These are phyloP conservation scores for Danio tinwini DNA, from an alignment of 2,797 vertebrate species.

Conservation along the genomic window DNA sequence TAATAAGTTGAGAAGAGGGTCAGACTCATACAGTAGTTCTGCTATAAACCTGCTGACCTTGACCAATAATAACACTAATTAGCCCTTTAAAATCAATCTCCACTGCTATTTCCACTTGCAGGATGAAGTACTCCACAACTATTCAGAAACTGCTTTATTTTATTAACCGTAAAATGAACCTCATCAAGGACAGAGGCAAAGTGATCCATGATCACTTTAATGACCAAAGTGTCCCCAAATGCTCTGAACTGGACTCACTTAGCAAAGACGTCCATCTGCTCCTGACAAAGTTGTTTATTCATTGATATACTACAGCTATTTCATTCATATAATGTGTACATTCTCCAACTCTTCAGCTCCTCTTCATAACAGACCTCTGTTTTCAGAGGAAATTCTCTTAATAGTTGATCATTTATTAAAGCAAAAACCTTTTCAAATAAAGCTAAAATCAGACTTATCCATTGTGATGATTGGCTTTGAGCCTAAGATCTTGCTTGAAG, in stretches of 20 bases:
- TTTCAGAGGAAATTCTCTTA: slow-evolving; percentile 53
- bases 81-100: slow-evolving; percentile 62
- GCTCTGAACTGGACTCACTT: slow-evolving; percentile 40
- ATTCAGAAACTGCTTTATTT: slow-evolving; percentile 66
- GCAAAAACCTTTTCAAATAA: slow-evolving; percentile 47
- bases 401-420: slow-evolving; percentile 47
- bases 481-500: slow-evolving; percentile 42
- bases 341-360: slow-evolving; percentile 42
- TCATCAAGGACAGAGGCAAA: slow-evolving; percentile 30
- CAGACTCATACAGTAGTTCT: slow-evolving; percentile 59
- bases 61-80: slow-evolving; percentile 61
- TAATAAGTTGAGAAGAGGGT: slow-evolving; percentile 62
- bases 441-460: slow-evolving; percentile 47
- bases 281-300: slow-evolving; percentile 41
- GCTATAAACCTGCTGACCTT: slow-evolving; percentile 63
- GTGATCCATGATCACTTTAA: slow-evolving; percentile 13
- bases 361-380: slow-evolving; percentile 34
- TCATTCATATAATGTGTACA: slow-evolving; percentile 40
- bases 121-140: slow-evolving; percentile 71
- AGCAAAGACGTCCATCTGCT: slow-evolving; percentile 27
- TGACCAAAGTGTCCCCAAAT: slow-evolving; percentile 50
- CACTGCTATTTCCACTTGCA: slow-evolving; percentile 62
- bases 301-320: slow-evolving; percentile 35
- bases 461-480: slow-evolving; percentile 39
- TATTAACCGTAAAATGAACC: slow-evolving; percentile 70